Base-by-base conservation (phyloP, 2,888 invertebrate species). In the Callyntrura sp. region DNA sequence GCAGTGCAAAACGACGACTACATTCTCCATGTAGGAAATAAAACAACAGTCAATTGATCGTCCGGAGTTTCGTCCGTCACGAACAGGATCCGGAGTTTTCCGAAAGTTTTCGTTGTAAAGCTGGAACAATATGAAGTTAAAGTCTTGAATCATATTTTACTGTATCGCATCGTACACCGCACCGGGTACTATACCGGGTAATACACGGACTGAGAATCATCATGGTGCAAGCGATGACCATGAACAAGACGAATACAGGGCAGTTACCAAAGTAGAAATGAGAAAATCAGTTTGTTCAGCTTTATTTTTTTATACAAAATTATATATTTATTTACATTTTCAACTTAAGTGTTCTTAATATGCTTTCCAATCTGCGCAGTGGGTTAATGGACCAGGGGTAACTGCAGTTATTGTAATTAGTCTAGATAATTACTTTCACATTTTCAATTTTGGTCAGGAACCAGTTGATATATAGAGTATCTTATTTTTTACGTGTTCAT, bases 41-140 rank as follows among this genome's bases (percentile, higher is more conserved):
- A 57, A 25, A 51, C 65, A 23, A 43, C 57, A 28, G 73, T 57
- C 73, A 76, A 78, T 81, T 68, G 70, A 68, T 87, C 87, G 87
- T 35, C 20, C 6, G 11, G 14, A n/a, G n/a, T n/a, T n/a, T n/a
- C n/a, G n/a, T n/a, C n/a, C n/a, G n/a, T n/a, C n/a, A 68, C 87
- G 81, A 81, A 35, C 57, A n/a, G 11, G 45, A 73, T 70, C 82
- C 82, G 81, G 82, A 45, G 6, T 3, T 43, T 3, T 35, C 73
- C 88, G 82, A 81, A 9, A 60, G 81, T 6, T 68, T 23, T 57
- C 17, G 73, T 85, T 28, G 14, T 55, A n/a, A 35, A 51, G 17
- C 25, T 57, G 79, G 28, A 17, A 45, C 45, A 81, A 48, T 20
- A 81, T 62, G 81, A 12, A 81, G 35, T 43, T 45, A 62, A 62